Conservation (phyloP, 2,113 vertebrate species). For the Phaetusa simplex region DNA sequence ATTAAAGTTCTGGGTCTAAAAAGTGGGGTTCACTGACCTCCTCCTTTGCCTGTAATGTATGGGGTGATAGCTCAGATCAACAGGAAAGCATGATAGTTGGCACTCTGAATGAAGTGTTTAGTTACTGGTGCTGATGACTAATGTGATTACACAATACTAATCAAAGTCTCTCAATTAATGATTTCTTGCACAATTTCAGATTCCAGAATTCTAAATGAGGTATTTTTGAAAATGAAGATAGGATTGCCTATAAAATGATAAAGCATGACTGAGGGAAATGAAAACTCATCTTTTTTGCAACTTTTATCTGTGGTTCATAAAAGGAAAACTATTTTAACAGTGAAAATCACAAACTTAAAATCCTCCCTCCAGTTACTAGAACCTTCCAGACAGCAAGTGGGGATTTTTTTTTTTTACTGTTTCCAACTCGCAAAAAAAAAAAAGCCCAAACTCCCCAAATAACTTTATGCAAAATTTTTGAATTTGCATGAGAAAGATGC, state of each 20-base stretch:
- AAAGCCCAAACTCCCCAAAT: neutral
- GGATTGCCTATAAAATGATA: neutral
- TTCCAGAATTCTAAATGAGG: neutral
- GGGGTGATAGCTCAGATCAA: neutral
- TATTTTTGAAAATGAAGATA: constrained; percentile 33
- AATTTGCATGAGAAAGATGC: constrained; percentile 17
- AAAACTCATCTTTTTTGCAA: neutral
- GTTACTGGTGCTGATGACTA: neutral
- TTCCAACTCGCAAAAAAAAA: neutral
- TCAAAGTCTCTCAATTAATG: neutral
- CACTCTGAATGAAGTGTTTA: neutral
- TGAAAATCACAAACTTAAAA: constrained; percentile 23
- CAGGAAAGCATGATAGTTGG: neutral
- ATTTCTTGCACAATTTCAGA: neutral
- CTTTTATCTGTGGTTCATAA: constrained; percentile 46
- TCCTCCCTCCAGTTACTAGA: neutral
- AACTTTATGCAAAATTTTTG: neutral
- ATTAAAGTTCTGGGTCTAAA: neutral
- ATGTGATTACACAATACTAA: neutral
- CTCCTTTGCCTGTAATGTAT: neutral
- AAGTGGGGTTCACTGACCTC: neutral
- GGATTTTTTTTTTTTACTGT: neutral
- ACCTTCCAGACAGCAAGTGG: neutral
- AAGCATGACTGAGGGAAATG: neutral
- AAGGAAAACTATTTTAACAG: constrained; percentile 6